Evolutionary conservation across 2,113 vertebrate species (phyloP), one percentile per base, ranked within the genome.

Genomic region (Jaculus jaculus): DNA sequence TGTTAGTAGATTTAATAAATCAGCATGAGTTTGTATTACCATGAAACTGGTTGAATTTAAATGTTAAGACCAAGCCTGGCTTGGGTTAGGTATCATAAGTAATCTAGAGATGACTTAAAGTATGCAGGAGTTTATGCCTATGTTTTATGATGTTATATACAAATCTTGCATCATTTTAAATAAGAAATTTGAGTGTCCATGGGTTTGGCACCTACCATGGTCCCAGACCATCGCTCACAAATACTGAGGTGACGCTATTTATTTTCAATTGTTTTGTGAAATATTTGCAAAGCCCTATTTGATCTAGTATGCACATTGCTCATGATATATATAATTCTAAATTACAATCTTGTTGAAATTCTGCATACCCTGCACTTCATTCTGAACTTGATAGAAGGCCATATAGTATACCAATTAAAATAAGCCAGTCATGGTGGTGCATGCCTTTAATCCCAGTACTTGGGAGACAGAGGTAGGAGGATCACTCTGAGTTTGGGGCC

Each of bases 1-100:
- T 74, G 61, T 61, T 11, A 73, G 3, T 85, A 82, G 26, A 80
- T 89, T 87, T 91, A 37, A 66, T 89, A 91, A 69, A 82, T 73
- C 28, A 34, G 13, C 54, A 54, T 54, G 11, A 54, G 72, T 21
- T 28, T 94, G 94, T 26, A 58, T 42, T 34, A 54, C 32, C 84
- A 0, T 83, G 39, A 89, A 89, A 79, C 61, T 75, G 24, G 12
- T 83, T 94, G 54, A 71, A 32, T 86, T 82, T 84, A 78, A 91
- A 39, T 93, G 81, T 58, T 72, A 71, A 87, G 61, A 84, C 16
- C 75, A 88, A 90, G 60, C 18, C 32, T 88, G n/a, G 54, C 54
- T 54, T 74, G 11, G 23, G 34, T 79, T 79, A 79, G 58, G 63
- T 72, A 37, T 37, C 74, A 34, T 78, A 47, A n/a, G 42, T 68